Conservation (phyloP, 2,888 invertebrate genomes). For the Calephelis perditalis region DNA sequence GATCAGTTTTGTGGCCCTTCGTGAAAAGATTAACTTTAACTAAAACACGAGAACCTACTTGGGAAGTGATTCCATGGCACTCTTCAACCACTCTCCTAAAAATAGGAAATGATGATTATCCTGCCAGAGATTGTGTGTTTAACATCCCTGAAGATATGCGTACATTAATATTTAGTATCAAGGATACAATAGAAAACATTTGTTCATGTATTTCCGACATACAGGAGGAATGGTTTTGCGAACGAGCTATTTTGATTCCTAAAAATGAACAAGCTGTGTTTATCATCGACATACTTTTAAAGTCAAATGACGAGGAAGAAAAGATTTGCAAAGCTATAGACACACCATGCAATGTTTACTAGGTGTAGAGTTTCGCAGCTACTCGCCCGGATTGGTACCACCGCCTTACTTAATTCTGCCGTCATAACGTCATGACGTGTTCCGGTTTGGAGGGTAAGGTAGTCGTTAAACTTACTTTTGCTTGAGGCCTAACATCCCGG, state of each 20-base stretch:
- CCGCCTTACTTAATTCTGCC: no score
- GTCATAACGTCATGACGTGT: no score
- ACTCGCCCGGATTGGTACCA: no score
- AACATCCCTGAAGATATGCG: neutral
- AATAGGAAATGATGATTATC: constrained; percentile 2
- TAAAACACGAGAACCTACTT: neutral
- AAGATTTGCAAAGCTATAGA: no score
- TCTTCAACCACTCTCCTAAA: neutral
- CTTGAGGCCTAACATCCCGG: no score
- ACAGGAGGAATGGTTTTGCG: constrained; percentile 2
- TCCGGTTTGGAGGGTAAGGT: no score
- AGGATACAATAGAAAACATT: neutral
- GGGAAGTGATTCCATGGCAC: neutral
- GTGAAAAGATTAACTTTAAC: neutral
- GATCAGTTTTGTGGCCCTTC: neutral
- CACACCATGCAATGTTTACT: no score
- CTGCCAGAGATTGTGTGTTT: neutral
- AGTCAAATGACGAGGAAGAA: no score
- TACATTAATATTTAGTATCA: neutral
- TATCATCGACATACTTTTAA: no score
- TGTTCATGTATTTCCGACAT: neutral
- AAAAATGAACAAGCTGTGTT: no score
- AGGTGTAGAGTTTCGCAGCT: no score
- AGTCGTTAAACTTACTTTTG: no score
- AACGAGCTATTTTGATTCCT: neutral